Percentiles rank a stretch among this genome's conserved stretches.
Conservation (phyloP, 2,888 invertebrate species). For the Ethmia dodecea region DNA sequence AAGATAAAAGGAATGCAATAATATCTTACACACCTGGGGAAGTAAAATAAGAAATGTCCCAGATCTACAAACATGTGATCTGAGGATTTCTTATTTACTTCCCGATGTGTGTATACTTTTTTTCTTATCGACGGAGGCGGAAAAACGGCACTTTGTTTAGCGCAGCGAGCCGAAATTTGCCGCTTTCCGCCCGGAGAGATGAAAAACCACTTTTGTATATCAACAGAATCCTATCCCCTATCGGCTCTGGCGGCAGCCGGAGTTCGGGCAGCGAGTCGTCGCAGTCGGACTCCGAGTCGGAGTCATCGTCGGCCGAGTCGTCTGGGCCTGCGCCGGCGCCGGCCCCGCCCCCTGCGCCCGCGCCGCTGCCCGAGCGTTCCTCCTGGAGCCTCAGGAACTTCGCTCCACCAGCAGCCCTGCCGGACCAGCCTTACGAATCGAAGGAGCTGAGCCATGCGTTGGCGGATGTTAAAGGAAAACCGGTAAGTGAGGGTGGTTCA, state of each 20-base stretch:
- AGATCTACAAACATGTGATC: too few species aligned
- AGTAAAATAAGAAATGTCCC: too few species aligned
- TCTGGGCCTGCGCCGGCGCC: conserved; percentile 33
- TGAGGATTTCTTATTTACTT: too few species aligned
- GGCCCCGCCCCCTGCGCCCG: conserved; percentile 29
- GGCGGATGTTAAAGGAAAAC: conserved; percentile 69
- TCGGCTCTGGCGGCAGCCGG: conserved; percentile 63
- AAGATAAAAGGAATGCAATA: too few species aligned
- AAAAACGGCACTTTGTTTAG: too few species aligned
- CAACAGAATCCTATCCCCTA: conserved; percentile 61
- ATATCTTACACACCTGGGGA: too few species aligned
- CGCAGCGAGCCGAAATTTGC: too few species aligned
- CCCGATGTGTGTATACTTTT: too few species aligned
- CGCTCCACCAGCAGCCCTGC: conserved; percentile 52
- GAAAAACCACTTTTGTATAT: too few species aligned
- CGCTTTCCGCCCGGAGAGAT: too few species aligned
- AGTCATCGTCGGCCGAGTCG: conserved; percentile 76
- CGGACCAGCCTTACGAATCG: conserved; percentile 65
- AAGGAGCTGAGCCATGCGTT: conserved; percentile 76
- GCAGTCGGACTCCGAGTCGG: conserved; percentile 80
- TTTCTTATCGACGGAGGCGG: too few species aligned
- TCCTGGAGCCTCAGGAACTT: conserved; percentile 72
- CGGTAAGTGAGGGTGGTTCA: conserved; percentile 56
- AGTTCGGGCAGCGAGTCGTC: conserved; percentile 77
- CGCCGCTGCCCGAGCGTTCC: conserved; percentile 54